Percentiles rank a stretch among this genome's conserved stretches.
Conservation (phyloP, 2,888 invertebrate genomes). For the Callimorpha dominula region DNA sequence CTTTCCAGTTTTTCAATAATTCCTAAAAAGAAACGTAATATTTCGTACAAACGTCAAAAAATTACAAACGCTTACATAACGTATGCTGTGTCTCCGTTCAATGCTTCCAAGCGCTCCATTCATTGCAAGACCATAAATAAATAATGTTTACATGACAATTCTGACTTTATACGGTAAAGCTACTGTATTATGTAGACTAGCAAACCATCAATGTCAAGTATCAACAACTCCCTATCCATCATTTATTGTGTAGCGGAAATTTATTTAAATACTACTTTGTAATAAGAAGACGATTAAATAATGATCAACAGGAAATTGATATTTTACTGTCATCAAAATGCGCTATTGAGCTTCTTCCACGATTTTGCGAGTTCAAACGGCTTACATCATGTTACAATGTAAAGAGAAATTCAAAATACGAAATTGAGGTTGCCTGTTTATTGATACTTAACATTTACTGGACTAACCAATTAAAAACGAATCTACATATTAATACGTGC, state of each 20-base stretch:
- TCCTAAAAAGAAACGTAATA: not conserved
- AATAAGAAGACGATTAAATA: not conserved
- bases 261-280: not conserved
- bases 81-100: slow-evolving; percentile 24
- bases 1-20: not conserved
- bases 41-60: slow-evolving; percentile 7
- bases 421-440: too few species aligned
- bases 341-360: too few species aligned
- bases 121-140: slow-evolving; percentile 33
- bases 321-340: not conserved
- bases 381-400: too few species aligned
- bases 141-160: slow-evolving; percentile 34
- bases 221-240: slow-evolving; percentile 25
- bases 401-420: too few species aligned
- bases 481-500: too few species aligned
- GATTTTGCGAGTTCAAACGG: too few species aligned
- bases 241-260: not conserved
- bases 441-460: too few species aligned
- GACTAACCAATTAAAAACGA: too few species aligned
- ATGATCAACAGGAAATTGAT: not conserved
- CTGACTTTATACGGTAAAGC: slow-evolving; percentile 26
- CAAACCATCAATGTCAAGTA: slow-evolving; percentile 59
- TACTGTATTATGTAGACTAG: slow-evolving; percentile 50
- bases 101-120: slow-evolving; percentile 27
- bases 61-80: slow-evolving; percentile 5